Conservation (phyloP, 2,888 invertebrate species). For the Amblyteles armatorius region DNA sequence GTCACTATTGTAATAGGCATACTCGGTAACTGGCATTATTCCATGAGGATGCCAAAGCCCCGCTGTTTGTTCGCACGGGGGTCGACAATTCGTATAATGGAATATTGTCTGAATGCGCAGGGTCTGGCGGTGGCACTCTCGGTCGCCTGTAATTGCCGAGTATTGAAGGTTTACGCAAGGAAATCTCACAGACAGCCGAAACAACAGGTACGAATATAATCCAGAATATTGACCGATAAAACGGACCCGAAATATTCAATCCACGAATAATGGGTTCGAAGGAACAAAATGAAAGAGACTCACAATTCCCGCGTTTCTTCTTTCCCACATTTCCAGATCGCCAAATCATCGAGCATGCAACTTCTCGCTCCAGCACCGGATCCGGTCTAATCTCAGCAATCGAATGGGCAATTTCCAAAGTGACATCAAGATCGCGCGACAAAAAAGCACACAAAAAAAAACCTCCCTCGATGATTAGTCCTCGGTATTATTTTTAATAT, state of each 20-base stretch:
- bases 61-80: background rate
- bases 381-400: slow-evolving; percentile 77
- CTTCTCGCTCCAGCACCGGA: slow-evolving; percentile 82
- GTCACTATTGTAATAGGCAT: background rate
- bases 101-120: slow-evolving; percentile 77
- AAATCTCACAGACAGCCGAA: slow-evolving; percentile 81
- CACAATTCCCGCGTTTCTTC: slow-evolving; percentile 25
- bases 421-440: slow-evolving; percentile 49
- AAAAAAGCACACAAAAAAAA: slow-evolving; percentile 40
- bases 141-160: slow-evolving; percentile 87
- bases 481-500: slow-evolving; percentile 60
- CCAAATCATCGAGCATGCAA: slow-evolving; percentile 83
- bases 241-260: background rate
- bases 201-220: slow-evolving; percentile 76
- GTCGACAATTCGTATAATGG: slow-evolving; percentile 26
- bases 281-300: background rate
- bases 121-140: slow-evolving; percentile 88
- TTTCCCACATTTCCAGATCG: slow-evolving; percentile 77
- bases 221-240: background rate
- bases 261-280: background rate
- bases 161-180: slow-evolving; percentile 82
- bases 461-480: slow-evolving; percentile 31
- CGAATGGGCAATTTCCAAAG: slow-evolving; percentile 39
- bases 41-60: background rate
- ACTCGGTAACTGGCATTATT: slow-evolving; percentile 8